Evolutionary conservation across 2,797 vertebrate genomes (phyloP), one percentile per base, ranked within the genome.

Genomic region (Morus bassanus): DNA sequence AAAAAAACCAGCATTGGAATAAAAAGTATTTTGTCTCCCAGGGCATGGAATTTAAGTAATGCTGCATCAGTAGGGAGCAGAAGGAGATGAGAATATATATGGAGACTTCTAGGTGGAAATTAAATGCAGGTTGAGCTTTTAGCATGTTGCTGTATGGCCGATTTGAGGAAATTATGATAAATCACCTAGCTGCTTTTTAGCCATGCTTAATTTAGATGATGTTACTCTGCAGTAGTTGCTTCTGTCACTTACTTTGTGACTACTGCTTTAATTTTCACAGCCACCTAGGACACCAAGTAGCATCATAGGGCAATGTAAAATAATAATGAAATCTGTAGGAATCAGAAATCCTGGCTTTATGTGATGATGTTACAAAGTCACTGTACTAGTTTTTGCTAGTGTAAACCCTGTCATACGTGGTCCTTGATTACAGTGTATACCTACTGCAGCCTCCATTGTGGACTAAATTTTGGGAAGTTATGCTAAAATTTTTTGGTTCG

Each of bases 341-440:
- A 59, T 35, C 6, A 23, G 53, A 64, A 46, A 37, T n/a, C 12
- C 7, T 64, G 54, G 4, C 4, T 19, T 37, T 59, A 33, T 72
- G 9, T 51, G 27, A 9, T 50, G 39, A 5, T n/a, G 17, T 86
- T 60, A 43, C 16, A 69, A 16, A 43, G n/a, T 83, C 45, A 53
- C 37, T 68, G 6, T 33, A 8, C 13, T 70, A 4, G 8, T 46
- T 64, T 81, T 92, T 60, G 5, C 13, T 74, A 5, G 5, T 43
- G 9, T 70, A 69, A 85, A 18, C 11, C 6, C 1, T 68, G 50
- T 39, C 14, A 4, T 28, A 30, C 0, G 0, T 39, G 6, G 11
- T 76, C 10, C n/a, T 72, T 57, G 24, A 30, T 70, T 60, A 27
- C 33, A 37, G 10, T 27, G 14, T 50, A 1, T 76, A 65, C 30